phyloP scores from a whole-genome alignment of 2,113 vertebrate species.

The Colinus virginianus region DNA sequence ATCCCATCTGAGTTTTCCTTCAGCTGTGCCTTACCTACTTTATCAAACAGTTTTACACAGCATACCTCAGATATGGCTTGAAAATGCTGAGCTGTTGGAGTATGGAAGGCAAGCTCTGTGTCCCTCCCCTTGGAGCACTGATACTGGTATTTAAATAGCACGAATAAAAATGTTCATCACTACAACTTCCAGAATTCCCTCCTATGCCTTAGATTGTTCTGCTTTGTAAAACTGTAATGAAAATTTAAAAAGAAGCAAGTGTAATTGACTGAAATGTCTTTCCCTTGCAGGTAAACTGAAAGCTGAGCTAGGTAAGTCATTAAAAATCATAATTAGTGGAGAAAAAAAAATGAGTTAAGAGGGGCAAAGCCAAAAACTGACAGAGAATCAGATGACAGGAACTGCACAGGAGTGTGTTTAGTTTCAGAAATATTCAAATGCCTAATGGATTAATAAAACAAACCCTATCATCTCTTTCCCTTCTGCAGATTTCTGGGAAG shows the following conservation, averaged over 20 bases:
- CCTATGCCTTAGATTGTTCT: background rate
- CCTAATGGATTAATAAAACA: background rate
- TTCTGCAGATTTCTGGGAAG: background rate
- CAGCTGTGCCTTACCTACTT: background rate
- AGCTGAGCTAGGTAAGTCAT: background rate
- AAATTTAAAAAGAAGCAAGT: background rate
- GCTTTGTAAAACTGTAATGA: background rate
- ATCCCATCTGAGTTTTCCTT: background rate
- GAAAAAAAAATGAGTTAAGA: background rate
- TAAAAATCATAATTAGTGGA: background rate
- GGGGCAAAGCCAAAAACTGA: background rate
- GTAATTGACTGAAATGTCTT: background rate
- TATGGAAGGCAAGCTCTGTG: background rate
- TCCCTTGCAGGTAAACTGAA: background rate
- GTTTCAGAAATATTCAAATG: background rate
- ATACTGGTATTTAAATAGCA: background rate
- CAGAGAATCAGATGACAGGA: background rate
- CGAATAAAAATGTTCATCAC: background rate
- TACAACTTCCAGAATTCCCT: background rate
- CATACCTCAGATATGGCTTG: too few species aligned
- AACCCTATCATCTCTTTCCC: fast-evolving
- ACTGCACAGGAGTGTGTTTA: background rate
- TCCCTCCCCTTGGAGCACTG: background rate
- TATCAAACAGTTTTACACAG: background rate
- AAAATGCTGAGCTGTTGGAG: background rate